Base-by-base conservation (phyloP, 2,113 vertebrate genomes). In the Mesocricetus auratus region DNA sequence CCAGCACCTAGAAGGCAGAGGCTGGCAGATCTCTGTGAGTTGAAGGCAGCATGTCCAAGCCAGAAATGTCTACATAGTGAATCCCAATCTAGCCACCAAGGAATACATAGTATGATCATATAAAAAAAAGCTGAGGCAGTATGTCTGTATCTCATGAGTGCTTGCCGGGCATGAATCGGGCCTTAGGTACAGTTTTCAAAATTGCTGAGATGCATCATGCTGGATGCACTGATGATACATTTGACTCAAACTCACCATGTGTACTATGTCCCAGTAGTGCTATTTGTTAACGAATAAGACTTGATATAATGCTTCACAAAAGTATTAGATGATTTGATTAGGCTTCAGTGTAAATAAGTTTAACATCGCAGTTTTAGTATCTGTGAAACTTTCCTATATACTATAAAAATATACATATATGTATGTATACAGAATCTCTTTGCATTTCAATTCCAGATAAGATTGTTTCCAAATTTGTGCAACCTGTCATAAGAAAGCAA, bases 401-500 rank as follows among this genome's bases (percentile, higher is more conserved):
- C 11, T 47, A 26, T 29, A 45, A 45, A 13, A 29, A 12, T 31
- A 36, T 36, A 79, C 10, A 10, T 19, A 53, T 78, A 19, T 58
- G 53, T 21, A 10, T 19, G 29, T 36, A 36, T 78, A 19, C 53
- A 53, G 6, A 36, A 10, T 26, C 5, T 82, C 16, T 78, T 82
- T 13, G 3, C 75, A 79, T 47, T n/a, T 39, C 11, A 47, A 91
- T 11, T 73, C 66, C 71, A 68, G 64, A 47, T 94, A 93, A 79
- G 13, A 93, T 77, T 45, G 31, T 58, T 62, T 21, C 60, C 79
- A 90, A 87, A 71, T 85, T 39, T 90, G 77, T 89, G 36, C 12
- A 71, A 71, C 66, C 77, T 94, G 85, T 90, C 89, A 90, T 82
- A 91, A 90, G 53, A 33, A 89, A 21, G 3, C 31, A 94, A 8